A percentile compares a stretch with the other conserved stretches of the same genome.
phyloP scores from a whole-genome alignment of 2,797 vertebrate genomes.

The Darevskia mixta region DNA sequence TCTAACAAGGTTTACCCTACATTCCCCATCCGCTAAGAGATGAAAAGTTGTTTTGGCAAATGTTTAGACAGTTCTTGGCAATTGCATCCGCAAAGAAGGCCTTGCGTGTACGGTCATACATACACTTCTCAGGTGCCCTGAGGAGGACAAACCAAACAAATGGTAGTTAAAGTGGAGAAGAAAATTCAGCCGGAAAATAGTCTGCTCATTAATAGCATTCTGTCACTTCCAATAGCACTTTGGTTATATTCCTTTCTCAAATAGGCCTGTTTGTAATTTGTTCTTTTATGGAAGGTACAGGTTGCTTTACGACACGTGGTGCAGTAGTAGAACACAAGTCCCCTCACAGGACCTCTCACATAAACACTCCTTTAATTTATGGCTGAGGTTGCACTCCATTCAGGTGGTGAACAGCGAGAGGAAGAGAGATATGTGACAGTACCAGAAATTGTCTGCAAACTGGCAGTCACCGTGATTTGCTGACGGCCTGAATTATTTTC shows the following conservation, averaged over 20 bases:
- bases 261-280: conserved; percentile 42
- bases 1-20: conserved; percentile 76
- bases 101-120: conserved; percentile 47
- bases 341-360: conserved; percentile 34
- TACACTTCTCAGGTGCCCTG: conserved; percentile 61
- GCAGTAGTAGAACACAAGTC: neutral
- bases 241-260: conserved; percentile 38
- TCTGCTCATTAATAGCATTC: conserved; percentile 22
- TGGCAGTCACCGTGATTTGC: conserved; percentile 74
- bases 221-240: conserved; percentile 39
- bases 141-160: conserved; percentile 60
- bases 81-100: conserved; percentile 47
- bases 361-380: conserved; percentile 65
- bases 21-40: conserved; percentile 75
- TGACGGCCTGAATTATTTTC: conserved; percentile 77
- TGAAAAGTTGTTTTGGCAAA: conserved; percentile 71
- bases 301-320: conserved; percentile 31
- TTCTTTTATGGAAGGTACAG: conserved; percentile 38
- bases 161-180: conserved; percentile 52
- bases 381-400: conserved; percentile 56
- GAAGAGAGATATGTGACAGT: conserved; percentile 75
- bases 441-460: conserved; percentile 69
- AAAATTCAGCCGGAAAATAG: conserved; percentile 28
- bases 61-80: conserved; percentile 65
- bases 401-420: conserved; percentile 75